phyloP scores from a whole-genome alignment of 2,888 invertebrate genomes.

The Philopedon plagiatum region DNA sequence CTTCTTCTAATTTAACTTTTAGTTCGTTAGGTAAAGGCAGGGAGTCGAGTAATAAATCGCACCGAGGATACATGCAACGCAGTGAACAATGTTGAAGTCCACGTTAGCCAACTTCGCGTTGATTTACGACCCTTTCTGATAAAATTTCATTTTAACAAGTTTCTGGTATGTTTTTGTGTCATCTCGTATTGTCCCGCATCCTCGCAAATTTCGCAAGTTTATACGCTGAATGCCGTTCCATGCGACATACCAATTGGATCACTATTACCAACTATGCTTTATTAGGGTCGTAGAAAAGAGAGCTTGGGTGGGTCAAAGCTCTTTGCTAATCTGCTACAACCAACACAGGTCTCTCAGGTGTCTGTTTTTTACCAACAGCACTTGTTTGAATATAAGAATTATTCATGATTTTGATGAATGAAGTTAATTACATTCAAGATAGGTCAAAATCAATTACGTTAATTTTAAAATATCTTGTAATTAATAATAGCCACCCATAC shows the following conservation, averaged over 20 bases:
- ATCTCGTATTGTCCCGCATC: slow-evolving; percentile 47
- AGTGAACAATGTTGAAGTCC: slow-evolving; percentile 50
- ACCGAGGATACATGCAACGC: slow-evolving; percentile 48
- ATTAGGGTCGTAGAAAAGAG: neutral
- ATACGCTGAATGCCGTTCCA: slow-evolving; percentile 6
- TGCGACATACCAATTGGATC: slow-evolving; percentile 30
- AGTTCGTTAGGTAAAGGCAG: slow-evolving; percentile 37
- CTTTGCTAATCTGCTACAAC: neutral
- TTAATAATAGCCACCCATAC: too few relatives aligned
- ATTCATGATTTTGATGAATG: neutral
- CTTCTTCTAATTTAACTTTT: slow-evolving; percentile 35
- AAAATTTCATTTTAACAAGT: slow-evolving; percentile 58
- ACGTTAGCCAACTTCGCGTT: slow-evolving; percentile 47
- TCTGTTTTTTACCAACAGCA: too few relatives aligned
- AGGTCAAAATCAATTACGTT: too few relatives aligned
- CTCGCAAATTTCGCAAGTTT: slow-evolving; percentile 32
- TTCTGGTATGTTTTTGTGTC: slow-evolving; percentile 55
- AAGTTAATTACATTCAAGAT: neutral
- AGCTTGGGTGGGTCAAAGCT: neutral
- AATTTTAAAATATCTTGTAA: too few relatives aligned
- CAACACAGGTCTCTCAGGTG: too few relatives aligned
- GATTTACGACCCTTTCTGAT: slow-evolving; percentile 56
- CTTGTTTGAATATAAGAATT: too few relatives aligned
- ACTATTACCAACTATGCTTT: too few relatives aligned
- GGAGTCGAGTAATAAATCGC: slow-evolving; percentile 34